Conservation (phyloP, 2,888 invertebrate species). For the Lepidocyrtinus sp. region DNA sequence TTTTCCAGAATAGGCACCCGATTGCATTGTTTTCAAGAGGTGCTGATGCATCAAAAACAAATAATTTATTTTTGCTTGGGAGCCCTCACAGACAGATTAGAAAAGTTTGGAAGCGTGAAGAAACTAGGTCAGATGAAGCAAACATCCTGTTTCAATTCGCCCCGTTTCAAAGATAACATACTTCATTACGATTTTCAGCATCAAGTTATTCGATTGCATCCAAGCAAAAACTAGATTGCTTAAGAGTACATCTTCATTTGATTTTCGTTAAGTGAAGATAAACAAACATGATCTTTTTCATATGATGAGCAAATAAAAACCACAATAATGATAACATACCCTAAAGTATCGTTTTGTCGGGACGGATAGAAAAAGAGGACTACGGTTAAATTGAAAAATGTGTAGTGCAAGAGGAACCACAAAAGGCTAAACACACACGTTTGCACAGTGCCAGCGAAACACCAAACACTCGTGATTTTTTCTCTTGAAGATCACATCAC, state of each 20-base stretch:
- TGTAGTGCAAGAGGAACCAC: conserved; percentile 34
- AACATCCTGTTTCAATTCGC: conserved; percentile 22
- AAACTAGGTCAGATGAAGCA: no score
- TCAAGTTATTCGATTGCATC: not conserved
- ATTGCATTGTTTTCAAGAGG: no score
- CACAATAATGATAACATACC: not conserved
- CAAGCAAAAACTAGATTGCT: not conserved
- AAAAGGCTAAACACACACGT: conserved; percentile 55
- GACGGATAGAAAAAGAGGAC: not conserved
- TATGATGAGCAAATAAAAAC: conserved; percentile 1
- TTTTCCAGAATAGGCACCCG: no score
- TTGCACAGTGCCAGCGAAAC: conserved; percentile 52
- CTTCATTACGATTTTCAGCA: not conserved
- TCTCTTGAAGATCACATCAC: conserved; percentile 32
- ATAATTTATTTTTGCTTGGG: no score
- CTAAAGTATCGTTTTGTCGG: not conserved
- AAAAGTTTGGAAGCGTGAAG: no score
- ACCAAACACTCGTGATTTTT: conserved; percentile 44
- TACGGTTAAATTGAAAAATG: conserved; percentile 17
- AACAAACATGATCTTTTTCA: conserved; percentile 7
- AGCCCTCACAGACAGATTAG: no score
- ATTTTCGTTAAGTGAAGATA: conserved; percentile 8
- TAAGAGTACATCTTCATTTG: not conserved
- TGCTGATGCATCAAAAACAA: no score
- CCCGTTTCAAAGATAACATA: conserved; percentile 11